phyloP scores from a whole-genome alignment of 2,113 vertebrate genomes.

The Rhizomys pruinosus region DNA sequence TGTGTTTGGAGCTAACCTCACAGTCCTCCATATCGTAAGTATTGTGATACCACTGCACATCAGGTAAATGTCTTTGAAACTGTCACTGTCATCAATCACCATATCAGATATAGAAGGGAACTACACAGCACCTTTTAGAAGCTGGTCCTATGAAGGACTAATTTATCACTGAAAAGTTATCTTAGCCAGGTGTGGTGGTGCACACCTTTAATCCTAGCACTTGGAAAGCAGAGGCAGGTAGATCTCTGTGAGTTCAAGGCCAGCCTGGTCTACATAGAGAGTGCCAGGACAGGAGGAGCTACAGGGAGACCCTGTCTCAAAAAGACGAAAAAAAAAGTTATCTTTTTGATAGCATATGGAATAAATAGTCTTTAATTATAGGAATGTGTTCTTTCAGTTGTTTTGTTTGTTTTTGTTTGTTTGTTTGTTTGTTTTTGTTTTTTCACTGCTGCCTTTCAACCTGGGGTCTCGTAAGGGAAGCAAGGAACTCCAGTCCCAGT shows the following conservation, averaged over 20 bases:
- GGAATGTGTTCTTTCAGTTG: not conserved
- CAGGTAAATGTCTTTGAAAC: slow-evolving; percentile 28
- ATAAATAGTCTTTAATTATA: slow-evolving; percentile 38
- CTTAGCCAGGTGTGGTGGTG: no score
- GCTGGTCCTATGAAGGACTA: not conserved
- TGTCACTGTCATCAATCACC: not conserved
- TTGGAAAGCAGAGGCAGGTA: no score
- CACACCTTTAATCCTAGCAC: no score
- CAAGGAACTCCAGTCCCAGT: not conserved
- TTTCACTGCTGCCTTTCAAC: no score
- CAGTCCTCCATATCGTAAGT: not conserved
- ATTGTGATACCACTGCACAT: not conserved
- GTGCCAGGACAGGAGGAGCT: no score
- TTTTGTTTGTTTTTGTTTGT: not conserved
- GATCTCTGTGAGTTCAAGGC: no score
- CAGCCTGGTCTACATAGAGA: no score
- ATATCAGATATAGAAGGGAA: not conserved
- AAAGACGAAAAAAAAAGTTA: no score
- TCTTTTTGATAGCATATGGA: slow-evolving; percentile 10
- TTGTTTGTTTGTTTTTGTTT: not conserved
- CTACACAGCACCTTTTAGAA: not conserved
- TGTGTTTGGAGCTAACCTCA: not conserved
- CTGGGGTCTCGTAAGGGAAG: not conserved
- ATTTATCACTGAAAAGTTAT: slow-evolving; percentile 19
- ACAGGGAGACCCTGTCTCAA: no score